A percentile compares a stretch with the other conserved stretches of the same genome.
These are phyloP conservation scores for Salarias fasciatus DNA, from an alignment of 2,797 vertebrate genomes.

Conservation along the genomic window DNA sequence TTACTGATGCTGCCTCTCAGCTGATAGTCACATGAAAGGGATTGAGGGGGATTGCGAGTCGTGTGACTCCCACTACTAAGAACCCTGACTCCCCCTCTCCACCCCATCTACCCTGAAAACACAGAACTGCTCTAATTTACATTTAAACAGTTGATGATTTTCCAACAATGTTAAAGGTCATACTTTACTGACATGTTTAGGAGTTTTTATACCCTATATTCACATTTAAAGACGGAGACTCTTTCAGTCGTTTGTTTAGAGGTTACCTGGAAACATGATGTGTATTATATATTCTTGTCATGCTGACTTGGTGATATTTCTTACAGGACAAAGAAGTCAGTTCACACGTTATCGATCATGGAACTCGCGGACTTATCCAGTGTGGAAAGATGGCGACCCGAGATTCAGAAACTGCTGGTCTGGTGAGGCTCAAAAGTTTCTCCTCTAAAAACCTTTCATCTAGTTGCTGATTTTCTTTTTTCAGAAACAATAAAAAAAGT, in stretches of 20 bases:
- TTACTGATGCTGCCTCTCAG: slow-evolving; percentile 84
- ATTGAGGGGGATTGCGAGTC: slow-evolving; percentile 85
- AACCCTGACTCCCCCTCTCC: slow-evolving; percentile 45
- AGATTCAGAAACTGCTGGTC: slow-evolving; percentile 87
- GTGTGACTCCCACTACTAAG: slow-evolving; percentile 78
- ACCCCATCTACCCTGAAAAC: slow-evolving; percentile 16
- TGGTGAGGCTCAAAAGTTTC: slow-evolving; percentile 74
- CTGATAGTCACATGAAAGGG: slow-evolving; percentile 96
- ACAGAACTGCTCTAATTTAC: slow-evolving; percentile 4
- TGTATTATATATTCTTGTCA: background rate
- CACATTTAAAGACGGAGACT: too few relatives aligned
- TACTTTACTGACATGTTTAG: background rate
- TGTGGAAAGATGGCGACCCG: slow-evolving; percentile 85
- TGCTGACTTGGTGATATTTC: slow-evolving; percentile 4
- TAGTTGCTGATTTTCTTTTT: too few relatives aligned
- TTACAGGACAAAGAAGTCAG: slow-evolving; percentile 79
- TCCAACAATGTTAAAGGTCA: too few relatives aligned
- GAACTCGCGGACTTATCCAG: slow-evolving; percentile 87
- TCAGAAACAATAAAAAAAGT: background rate
- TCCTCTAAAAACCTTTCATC: background rate
- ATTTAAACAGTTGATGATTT: slow-evolving; percentile 3
- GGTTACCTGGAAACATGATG: background rate
- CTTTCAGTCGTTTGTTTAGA: background rate
- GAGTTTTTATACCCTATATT: too few relatives aligned
- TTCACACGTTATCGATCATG: slow-evolving; percentile 84